Evolutionary conservation across 2,888 invertebrate genomes (phyloP), one percentile per base, ranked within the genome.

Genomic region (Elmis aenea): DNA sequence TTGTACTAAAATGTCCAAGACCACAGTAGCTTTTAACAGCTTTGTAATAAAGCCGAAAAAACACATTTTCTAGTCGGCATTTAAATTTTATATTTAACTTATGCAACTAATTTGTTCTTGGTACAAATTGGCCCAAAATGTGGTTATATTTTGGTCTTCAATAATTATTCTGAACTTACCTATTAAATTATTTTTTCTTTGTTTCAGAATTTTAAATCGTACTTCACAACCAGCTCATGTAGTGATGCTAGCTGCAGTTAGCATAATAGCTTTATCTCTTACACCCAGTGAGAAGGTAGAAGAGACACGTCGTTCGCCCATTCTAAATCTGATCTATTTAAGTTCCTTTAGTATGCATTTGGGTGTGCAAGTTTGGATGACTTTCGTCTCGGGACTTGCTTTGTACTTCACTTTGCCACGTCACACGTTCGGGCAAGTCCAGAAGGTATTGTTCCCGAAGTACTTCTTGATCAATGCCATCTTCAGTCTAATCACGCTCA

Each of bases 331-430:
- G 37, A 66, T 85, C 13, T 90, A 91, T 65, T 71, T 92, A 16
- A 77, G 77, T 0, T 79, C 85, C 5, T 85, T 91, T 52, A 82
- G 85, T 45, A 78, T 81, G 36, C 89, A 91, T 64, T 81, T 89
- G 51, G 92, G 92, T 16, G 76, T 88, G 11, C 91, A 92, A 70
- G 77, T 91, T 48, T 92, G 92, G 92, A 92, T 92, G 87, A 90
- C 91, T 6, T 85, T 92, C 59, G 77, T 92, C 18, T 91, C 91
- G 58, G 92, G 92, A 47, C 69, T 92, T 32, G 82, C 90, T 35
- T 72, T 92, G 33, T 92, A 87, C 69, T 90, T 91, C 70, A 79
- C 81, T 4, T 71, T 92, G 48, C 89, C 91, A 1, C 78, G 92
- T 10, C 89, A 90, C 56, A 83, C 82, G 48, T 92, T 93, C 66